Evolutionary conservation across 2,113 vertebrate genomes (phyloP).

Genomic region (Ammospiza nelsoni): DNA sequence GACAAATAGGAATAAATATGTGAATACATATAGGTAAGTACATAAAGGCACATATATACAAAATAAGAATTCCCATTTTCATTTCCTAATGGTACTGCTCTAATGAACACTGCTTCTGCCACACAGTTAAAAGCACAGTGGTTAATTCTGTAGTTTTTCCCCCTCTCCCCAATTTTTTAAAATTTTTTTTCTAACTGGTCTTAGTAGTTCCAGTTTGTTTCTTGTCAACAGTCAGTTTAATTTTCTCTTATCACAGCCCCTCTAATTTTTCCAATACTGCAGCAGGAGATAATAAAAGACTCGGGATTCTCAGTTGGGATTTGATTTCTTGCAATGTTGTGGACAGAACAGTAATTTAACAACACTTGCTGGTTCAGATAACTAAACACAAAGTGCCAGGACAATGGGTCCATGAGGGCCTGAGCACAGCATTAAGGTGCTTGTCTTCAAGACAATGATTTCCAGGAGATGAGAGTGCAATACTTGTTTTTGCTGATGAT

Average conservation of each 20-base stretch:
- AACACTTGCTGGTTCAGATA: neutral
- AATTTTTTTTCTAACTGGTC: neutral
- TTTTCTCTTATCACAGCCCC: neutral
- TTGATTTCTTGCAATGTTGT: constrained; percentile 1
- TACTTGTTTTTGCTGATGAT: neutral
- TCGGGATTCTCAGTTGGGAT: neutral
- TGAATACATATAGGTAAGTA: neutral
- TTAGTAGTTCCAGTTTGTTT: neutral
- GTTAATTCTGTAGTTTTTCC: neutral
- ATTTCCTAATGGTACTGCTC: neutral
- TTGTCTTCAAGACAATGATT: neutral
- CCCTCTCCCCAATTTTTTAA: neutral
- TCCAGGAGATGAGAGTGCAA: neutral
- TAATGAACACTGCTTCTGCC: neutral
- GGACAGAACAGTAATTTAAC: neutral
- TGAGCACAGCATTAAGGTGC: neutral
- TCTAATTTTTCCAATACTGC: neutral
- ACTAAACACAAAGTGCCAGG: neutral
- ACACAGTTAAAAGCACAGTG: neutral
- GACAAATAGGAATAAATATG: neutral
- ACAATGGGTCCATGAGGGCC: neutral
- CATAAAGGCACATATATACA: neutral
- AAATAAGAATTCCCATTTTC: neutral
- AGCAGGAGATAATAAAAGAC: neutral
- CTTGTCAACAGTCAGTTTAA: neutral